These are phyloP conservation scores for Epinotia bilunana DNA, from an alignment of 2,888 invertebrate genomes.

Conservation along the genomic window DNA sequence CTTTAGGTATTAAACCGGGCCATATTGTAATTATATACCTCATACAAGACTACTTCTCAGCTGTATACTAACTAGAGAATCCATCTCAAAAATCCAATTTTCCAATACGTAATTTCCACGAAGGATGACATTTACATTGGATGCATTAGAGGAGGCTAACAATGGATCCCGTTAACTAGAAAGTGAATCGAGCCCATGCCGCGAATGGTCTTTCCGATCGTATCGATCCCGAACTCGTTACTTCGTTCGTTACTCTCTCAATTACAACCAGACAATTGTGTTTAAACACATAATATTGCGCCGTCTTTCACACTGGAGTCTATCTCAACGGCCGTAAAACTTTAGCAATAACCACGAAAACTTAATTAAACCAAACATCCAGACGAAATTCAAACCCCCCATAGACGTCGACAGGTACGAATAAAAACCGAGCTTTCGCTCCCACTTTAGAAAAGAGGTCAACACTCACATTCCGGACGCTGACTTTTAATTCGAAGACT, in stretches of 20 bases:
- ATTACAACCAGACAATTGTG: conserved; percentile 71
- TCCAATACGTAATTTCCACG: conserved; percentile 56
- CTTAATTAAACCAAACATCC: conserved; percentile 41
- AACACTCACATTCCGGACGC: conserved; percentile 66
- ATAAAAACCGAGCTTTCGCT: conserved; percentile 53
- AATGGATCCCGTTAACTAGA: conserved; percentile 76
- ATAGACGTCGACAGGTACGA: conserved; percentile 46
- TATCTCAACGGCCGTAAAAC: conserved; percentile 13
- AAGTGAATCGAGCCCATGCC: conserved; percentile 74
- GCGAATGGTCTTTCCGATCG: conserved; percentile 75
- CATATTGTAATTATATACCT: not conserved
- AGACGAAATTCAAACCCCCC: conserved; percentile 42
- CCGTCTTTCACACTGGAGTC: not conserved
- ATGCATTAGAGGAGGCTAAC: conserved; percentile 74
- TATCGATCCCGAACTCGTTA: conserved; percentile 75
- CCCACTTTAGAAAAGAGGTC: conserved; percentile 60
- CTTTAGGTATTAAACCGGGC: not conserved
- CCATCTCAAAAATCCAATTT: conserved; percentile 36
- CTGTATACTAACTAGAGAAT: not conserved
- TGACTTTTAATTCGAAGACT: conserved; percentile 74
- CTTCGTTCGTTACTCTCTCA: conserved; percentile 73
- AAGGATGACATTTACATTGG: conserved; percentile 71
- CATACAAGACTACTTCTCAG: not conserved
- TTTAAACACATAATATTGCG: conserved; percentile 42
- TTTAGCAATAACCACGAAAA: conserved; percentile 41